Evolutionary conservation across 2,113 vertebrate genomes (phyloP).

Genomic region (Gavialis gangeticus): DNA sequence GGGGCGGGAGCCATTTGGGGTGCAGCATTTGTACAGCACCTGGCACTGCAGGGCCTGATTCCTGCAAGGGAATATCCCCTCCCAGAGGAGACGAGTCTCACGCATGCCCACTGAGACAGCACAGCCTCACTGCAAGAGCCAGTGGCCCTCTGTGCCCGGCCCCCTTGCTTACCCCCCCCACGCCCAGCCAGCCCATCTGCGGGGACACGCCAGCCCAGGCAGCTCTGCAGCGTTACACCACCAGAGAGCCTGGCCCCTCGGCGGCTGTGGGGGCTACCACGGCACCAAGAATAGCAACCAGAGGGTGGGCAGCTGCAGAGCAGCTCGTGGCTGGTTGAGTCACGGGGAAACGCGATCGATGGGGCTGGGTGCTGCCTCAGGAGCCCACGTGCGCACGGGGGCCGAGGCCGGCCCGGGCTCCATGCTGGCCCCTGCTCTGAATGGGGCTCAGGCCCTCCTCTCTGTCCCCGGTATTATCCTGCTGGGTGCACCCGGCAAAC

Average conservation of each 20-base stretch:
- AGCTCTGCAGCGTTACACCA: too few relatives aligned
- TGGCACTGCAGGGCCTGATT: not conserved
- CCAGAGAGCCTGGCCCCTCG: not conserved
- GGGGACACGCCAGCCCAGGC: too few relatives aligned
- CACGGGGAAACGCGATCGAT: not conserved
- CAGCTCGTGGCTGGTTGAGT: not conserved
- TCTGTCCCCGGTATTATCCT: not conserved
- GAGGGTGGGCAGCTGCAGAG: not conserved
- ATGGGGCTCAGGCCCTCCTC: not conserved
- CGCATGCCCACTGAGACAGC: too few relatives aligned
- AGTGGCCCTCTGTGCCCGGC: too few relatives aligned
- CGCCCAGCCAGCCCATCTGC: too few relatives aligned
- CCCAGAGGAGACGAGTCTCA: not conserved
- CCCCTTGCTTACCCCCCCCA: too few relatives aligned
- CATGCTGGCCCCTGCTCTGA: not conserved
- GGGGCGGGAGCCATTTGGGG: not conserved
- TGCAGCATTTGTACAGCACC: not conserved
- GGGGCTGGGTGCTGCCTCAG: not conserved
- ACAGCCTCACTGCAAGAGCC: too few relatives aligned
- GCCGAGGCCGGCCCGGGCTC: not conserved
- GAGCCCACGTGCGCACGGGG: not conserved
- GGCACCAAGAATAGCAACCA: not conserved
- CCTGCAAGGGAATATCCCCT: not conserved
- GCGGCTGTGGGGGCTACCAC: not conserved
- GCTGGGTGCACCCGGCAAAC: not conserved